Base-by-base conservation (phyloP, 2,888 invertebrate species). In the Diarsia rubi region DNA sequence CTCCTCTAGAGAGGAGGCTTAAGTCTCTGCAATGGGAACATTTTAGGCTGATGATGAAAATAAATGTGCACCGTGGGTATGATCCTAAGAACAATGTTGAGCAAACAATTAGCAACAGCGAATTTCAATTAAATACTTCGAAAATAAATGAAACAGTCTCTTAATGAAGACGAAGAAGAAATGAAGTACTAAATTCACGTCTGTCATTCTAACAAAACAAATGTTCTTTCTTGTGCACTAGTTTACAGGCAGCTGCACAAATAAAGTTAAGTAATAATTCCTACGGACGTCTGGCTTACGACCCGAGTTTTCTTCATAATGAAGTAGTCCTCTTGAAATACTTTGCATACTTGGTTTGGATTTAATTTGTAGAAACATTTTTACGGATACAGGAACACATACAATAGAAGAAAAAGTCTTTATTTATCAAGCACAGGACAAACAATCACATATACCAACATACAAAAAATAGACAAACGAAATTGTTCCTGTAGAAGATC, bases 261-360 rank as follows among this genome's bases (percentile, higher is more conserved):
- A 79, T 70, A 77, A 83, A 86, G 71, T 83, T 80, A 24, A 31
- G 75, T 74, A 73, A 86, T 83, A 75, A 83, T 65, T 83, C 62
- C 69, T 70, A 9, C 57, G 59, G 67, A 77, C 73, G 65, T 71
- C 79, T 73, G 75, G 67, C 54, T 60, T 21, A 44, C 63, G 37
- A 67, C 45, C 37, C 57, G 42, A 69, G 72, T 80, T 80, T 75
- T 67, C 63, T 67, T 69, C 14, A 72, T 72, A 67, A 70, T 64
- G 81, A 81, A 81, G 37, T 66, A 27, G 31, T 45, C 12, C 21
- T 70, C 62, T 65, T 79, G 74, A 62, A 62, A 64, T 82, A 62
- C 59, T 75, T 73, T 69, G 60, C 62, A 44, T 73, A 67, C 65
- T 81, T 63, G 21, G 52, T 42, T 70, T 44, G 31, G 11, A 67